Evolutionary conservation across 2,888 invertebrate genomes (phyloP), one percentile per base, ranked within the genome.

Genomic region (Muschampia plurimacula): DNA sequence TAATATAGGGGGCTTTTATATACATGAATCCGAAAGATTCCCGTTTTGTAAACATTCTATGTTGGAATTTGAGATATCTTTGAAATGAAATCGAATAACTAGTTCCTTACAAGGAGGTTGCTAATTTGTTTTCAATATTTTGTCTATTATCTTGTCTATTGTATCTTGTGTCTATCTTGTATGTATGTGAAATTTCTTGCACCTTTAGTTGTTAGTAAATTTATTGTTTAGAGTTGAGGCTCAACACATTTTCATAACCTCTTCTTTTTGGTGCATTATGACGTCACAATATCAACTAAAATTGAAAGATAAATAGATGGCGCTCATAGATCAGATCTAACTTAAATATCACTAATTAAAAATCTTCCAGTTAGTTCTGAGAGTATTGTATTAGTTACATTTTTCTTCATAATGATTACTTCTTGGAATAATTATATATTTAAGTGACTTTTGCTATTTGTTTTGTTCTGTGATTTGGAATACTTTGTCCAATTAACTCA

Each of bases 1-100:
- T 87, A 86, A 86, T 85, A 83, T 89, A 89, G 86, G 89, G 88
- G 90, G 88, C 89, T 92, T 88, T 90, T 89, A 80, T 83, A 84
- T 82, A 81, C 77, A 79, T 78, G 77, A 80, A 80, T 80, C 77
- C 75, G 75, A 69, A 79, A 76, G 78, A 79, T 80, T 80, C 65
- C 73, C 60, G 46, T 46, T 69, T 79, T 79, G 77, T 77, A 76
- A 78, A 82, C 80, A 79, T 82, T 83, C 77, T 82, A 78, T 75
- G 75, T 75, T 82, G 81, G 83, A 79, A 82, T 83, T 82, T 77
- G 74, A 77, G 39, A 36, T 39, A 39, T 66, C 46, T 78, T 79
- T 78, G 72, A 79, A 79, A 49, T 81, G 77, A 80, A 82, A 82
- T 84, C 79, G 79, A 82, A 79, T 75, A 70, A 66, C 72, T 86